A percentile compares a stretch with the other conserved stretches of the same genome.
Conservation (phyloP, 2,888 invertebrate genomes). For the Zhuqinia jingwanae region DNA sequence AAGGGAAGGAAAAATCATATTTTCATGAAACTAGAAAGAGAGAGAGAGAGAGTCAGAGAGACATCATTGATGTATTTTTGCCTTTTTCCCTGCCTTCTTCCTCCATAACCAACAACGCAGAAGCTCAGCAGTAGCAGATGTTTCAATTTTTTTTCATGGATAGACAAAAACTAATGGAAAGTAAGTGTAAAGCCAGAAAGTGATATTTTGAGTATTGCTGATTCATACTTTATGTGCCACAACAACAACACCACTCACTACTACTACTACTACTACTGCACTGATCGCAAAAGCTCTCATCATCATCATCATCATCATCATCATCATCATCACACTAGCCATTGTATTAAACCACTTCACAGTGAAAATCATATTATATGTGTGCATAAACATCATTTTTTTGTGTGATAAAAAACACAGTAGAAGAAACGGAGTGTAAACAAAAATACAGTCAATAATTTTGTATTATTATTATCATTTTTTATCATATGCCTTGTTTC, state of each 20-base stretch:
- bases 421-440: conserved; percentile 2
- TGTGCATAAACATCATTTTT: conserved; percentile 15
- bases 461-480: background rate
- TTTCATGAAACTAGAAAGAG: conserved; percentile 6
- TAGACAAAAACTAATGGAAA: conserved; percentile 34
- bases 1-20: conserved; percentile 65
- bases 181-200: conserved; percentile 61
- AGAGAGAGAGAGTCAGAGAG: background rate
- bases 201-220: conserved; percentile 70
- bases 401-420: background rate
- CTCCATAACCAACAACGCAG: background rate
- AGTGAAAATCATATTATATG: conserved; percentile 45
- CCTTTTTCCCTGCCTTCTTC: background rate
- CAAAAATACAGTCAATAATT: conserved; percentile 2
- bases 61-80: conserved; percentile 16
- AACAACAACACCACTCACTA: background rate
- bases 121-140: conserved; percentile 58
- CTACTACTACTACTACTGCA: background rate
- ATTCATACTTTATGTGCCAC: conserved; percentile 58
- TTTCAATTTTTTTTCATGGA: conserved; percentile 44
- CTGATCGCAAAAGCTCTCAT: background rate
- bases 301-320: conserved; percentile 31
- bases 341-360: conserved; percentile 37
- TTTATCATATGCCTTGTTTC: background rate
- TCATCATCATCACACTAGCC: conserved; percentile 30